These are phyloP conservation scores for Botia kubotai DNA, from an alignment of 2,797 vertebrate genomes.

Conservation along the genomic window DNA sequence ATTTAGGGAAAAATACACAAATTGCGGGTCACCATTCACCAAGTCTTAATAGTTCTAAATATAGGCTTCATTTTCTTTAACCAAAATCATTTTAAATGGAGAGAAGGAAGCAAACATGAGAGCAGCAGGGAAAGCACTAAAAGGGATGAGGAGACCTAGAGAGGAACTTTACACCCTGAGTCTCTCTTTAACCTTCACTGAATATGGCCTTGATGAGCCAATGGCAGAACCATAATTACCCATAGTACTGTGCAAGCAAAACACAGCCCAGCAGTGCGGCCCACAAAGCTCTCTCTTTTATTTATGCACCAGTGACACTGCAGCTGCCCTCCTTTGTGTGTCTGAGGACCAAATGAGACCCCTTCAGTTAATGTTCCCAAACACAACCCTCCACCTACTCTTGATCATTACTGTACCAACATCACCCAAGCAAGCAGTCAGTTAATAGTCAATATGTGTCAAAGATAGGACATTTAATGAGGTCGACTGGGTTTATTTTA, in stretches of 20 bases:
- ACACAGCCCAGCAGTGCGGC: constrained; percentile 27
- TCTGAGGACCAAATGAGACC: constrained; percentile 35
- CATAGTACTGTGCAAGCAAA: constrained; percentile 50
- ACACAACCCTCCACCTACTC: constrained; percentile 39
- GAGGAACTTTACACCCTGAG: constrained; percentile 24
- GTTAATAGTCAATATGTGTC: constrained; percentile 35
- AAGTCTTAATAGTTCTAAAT: background rate
- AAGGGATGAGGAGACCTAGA: background rate
- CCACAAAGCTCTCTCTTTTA: constrained; percentile 39
- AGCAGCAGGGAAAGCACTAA: background rate
- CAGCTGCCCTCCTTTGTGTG: constrained; percentile 13
- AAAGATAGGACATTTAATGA: constrained; percentile 36
- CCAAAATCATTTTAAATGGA: background rate
- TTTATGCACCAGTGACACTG: constrained; percentile 45
- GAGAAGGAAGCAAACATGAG: background rate
- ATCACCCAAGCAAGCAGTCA: constrained; percentile 21
- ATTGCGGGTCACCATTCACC: background rate
- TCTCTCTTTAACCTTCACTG: constrained; percentile 57
- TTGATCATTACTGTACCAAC: constrained; percentile 42
- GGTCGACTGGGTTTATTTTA: constrained; percentile 35
- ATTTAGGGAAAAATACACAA: background rate
- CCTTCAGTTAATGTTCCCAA: constrained; percentile 42
- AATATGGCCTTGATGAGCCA: constrained; percentile 44
- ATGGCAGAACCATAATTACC: constrained; percentile 54
- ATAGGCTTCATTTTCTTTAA: background rate